Percentiles rank a stretch among this genome's conserved stretches.
Evolutionary conservation across 2,888 invertebrate species (phyloP).

Genomic region (Spisula solida): DNA sequence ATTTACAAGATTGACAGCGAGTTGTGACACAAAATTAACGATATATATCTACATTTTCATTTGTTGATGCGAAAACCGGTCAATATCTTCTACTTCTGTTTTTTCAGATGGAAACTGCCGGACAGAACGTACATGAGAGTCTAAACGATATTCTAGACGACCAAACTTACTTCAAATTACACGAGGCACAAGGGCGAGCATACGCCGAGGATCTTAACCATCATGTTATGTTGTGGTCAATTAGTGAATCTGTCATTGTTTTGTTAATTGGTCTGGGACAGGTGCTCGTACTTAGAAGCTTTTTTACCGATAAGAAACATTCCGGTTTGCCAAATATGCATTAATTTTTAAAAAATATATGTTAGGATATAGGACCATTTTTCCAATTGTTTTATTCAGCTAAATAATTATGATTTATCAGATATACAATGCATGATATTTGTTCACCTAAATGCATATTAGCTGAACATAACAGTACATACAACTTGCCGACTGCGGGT

Average conservation of each 20-base stretch:
- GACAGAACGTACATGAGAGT: conserved; percentile 95
- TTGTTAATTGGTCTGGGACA: conserved; percentile 95
- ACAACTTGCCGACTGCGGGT: no score
- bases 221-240: conserved; percentile 94
- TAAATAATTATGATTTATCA: no score
- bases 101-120: conserved; percentile 95
- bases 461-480: no score
- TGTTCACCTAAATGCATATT: no score
- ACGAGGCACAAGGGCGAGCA: conserved; percentile 97
- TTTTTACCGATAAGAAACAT: conserved; percentile 92
- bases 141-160: conserved; percentile 96
- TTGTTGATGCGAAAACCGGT: no score
- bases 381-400: no score
- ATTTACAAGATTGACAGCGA: no score
- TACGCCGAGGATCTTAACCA: conserved; percentile 98
- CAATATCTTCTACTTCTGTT: neutral
- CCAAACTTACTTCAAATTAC: conserved; percentile 97
- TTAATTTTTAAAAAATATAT: neutral
- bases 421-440: no score
- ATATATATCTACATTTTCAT: no score
- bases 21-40: no score
- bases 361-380: no score
- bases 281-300: conserved; percentile 96
- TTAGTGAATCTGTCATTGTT: conserved; percentile 95
- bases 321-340: conserved; percentile 12